Percentiles rank a stretch among this genome's conserved stretches.
These are phyloP conservation scores for Etheostoma nigrum DNA, from an alignment of 2,797 vertebrate species.

Conservation along the genomic window DNA sequence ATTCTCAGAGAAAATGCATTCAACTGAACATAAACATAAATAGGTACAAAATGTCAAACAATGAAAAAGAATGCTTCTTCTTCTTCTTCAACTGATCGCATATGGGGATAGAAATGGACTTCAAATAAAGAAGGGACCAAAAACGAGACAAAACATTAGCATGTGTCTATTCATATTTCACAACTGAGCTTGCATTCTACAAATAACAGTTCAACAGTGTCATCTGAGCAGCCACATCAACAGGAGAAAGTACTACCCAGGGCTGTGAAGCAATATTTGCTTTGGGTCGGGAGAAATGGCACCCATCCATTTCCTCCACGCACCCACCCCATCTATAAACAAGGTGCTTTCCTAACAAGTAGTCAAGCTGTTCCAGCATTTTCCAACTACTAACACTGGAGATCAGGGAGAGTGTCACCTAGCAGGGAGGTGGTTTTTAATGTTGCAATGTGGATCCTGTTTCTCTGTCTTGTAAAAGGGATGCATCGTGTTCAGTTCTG, in stretches of 20 bases:
- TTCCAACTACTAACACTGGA: constrained; percentile 60
- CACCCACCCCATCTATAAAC: constrained; percentile 53
- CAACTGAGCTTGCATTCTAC: constrained; percentile 13
- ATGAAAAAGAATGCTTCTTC: constrained; percentile 1
- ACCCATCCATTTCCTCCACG: constrained; percentile 40
- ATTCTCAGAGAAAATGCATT: constrained; percentile 40
- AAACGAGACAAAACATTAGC: neutral
- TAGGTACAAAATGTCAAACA: constrained; percentile 18
- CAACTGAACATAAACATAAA: constrained; percentile 33
- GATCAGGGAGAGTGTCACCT: constrained; percentile 27
- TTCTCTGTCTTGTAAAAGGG: constrained; percentile 26
- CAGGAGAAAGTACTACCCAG: constrained; percentile 49
- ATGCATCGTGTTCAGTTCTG: constrained; percentile 27
- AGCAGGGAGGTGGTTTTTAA: constrained; percentile 39
- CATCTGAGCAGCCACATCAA: constrained; percentile 47
- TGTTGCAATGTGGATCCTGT: constrained; percentile 5
- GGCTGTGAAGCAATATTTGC: constrained; percentile 74
- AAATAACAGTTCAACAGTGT: constrained; percentile 27
- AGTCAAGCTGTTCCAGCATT: constrained; percentile 45
- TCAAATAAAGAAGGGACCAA: constrained; percentile 3
- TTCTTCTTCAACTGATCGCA: constrained; percentile 5
- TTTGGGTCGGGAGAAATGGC: constrained; percentile 48
- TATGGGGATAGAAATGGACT: neutral
- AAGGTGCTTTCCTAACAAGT: constrained; percentile 59
- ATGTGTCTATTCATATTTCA: constrained; percentile 22